These are phyloP conservation scores for Dinomys branickii DNA, from an alignment of 2,113 vertebrate species.

Conservation along the genomic window DNA sequence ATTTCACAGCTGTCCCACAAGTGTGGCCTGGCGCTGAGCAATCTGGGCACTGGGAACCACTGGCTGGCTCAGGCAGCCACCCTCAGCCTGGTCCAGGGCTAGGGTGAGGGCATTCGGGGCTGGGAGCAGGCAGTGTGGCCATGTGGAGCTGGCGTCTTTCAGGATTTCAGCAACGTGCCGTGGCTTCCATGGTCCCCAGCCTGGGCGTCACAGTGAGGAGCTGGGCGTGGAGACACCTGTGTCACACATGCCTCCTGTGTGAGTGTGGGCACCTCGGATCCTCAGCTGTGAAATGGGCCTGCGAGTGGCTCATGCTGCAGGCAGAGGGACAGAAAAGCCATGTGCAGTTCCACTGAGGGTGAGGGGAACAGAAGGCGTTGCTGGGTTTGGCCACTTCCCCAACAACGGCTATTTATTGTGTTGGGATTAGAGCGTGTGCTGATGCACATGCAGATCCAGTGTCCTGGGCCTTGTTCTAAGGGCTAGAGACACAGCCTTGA, in stretches of 20 bases:
- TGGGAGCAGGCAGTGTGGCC: neutral
- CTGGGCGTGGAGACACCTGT: neutral
- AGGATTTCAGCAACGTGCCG: neutral
- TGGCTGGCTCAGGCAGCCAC: neutral
- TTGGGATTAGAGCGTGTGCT: neutral
- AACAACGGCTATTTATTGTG: neutral
- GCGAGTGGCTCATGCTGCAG: neutral
- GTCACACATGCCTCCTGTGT: neutral
- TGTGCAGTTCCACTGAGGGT: neutral
- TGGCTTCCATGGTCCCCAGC: neutral
- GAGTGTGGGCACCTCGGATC: neutral
- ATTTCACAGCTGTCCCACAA: neutral
- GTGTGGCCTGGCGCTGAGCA: neutral
- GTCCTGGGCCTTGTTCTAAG: neutral
- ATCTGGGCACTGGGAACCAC: neutral
- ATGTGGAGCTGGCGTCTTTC: neutral
- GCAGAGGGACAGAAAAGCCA: neutral
- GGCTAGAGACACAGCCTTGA: neutral
- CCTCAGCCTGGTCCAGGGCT: neutral
- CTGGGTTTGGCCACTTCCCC: neutral
- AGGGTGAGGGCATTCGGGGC: fast-evolving
- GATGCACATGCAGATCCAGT: too few species aligned
- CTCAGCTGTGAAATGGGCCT: neutral
- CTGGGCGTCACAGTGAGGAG: neutral
- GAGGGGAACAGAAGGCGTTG: neutral